A percentile compares a stretch with the other conserved stretches of the same genome.
phyloP scores from a whole-genome alignment of 1,140 invertebrate genomes.

The Ganaspis sp. region DNA sequence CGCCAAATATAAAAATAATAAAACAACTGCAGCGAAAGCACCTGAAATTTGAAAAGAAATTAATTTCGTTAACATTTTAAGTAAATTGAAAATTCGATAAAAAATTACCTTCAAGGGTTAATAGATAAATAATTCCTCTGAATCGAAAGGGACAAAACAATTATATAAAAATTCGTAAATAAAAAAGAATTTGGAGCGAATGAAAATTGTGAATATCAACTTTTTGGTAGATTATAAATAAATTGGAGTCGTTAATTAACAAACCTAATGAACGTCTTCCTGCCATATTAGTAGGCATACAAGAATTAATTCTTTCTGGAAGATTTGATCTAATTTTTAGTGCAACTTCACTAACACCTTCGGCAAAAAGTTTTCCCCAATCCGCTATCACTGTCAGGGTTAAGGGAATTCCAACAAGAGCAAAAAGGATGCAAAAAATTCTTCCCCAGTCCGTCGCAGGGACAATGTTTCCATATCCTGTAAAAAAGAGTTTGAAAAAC shows the following conservation, averaged over 20 bases:
- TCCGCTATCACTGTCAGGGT: slow-evolving; percentile 96
- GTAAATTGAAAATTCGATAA: too few relatives aligned
- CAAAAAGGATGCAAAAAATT: slow-evolving; percentile 94
- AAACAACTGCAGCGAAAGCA: slow-evolving; percentile 82
- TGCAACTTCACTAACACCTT: slow-evolving; percentile 78
- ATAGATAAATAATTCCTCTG: not conserved
- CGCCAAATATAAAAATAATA: slow-evolving; percentile 87
- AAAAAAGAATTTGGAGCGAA: slow-evolving; percentile 1
- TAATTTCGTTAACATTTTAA: too few relatives aligned
- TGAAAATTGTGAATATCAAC: too few relatives aligned
- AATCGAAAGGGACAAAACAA: not conserved
- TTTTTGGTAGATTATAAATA: not conserved
- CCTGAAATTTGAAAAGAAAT: slow-evolving; percentile 45
- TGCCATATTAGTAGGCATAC: slow-evolving; percentile 58
- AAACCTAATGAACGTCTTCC: slow-evolving; percentile 63
- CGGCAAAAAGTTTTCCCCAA: slow-evolving; percentile 91
- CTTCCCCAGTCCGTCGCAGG: slow-evolving; percentile 91
- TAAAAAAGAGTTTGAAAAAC: slow-evolving; percentile 50
- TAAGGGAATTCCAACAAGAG: slow-evolving; percentile 93
- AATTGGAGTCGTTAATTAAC: slow-evolving; percentile 11
- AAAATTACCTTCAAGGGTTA: too few relatives aligned
- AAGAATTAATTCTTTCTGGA: slow-evolving; percentile 48
- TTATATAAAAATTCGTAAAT: not conserved
- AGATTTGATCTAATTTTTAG: slow-evolving; percentile 55
- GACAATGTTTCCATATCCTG: slow-evolving; percentile 97